A percentile compares a stretch with the other conserved stretches of the same genome.
phyloP scores from a whole-genome alignment of 1,140 invertebrate genomes.

The Drosophila nebulosa region DNA sequence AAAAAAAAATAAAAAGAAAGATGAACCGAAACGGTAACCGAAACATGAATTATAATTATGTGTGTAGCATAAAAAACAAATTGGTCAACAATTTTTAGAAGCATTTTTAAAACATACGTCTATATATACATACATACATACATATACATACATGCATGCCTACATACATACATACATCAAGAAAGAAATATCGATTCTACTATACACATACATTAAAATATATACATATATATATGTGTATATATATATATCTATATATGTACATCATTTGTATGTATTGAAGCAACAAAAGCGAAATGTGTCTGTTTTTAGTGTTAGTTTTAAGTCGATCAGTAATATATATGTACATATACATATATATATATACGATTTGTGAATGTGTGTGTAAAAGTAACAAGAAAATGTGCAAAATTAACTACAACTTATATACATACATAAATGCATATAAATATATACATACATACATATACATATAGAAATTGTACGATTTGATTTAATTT shows the following conservation, averaged over 20 bases:
- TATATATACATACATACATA: slow-evolving; percentile 29
- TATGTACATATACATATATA: background rate
- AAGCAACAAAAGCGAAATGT: slow-evolving; percentile 44
- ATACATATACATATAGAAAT: background rate
- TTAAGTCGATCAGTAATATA: slow-evolving; percentile 36
- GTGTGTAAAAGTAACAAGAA: slow-evolving; percentile 1
- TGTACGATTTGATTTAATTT: background rate
- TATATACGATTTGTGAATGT: background rate
- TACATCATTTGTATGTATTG: background rate
- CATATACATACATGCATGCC: slow-evolving; percentile 23
- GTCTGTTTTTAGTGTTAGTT: slow-evolving; percentile 76
- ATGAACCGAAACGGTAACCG: background rate
- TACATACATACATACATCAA: slow-evolving; percentile 25
- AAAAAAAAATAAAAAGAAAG: slow-evolving; percentile 29
- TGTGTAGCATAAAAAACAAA: slow-evolving; percentile 63
- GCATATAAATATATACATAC: background rate
- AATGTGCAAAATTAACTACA: slow-evolving; percentile 9
- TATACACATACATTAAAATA: slow-evolving; percentile 39
- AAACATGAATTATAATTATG: slow-evolving; percentile 32
- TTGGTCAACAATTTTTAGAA: slow-evolving; percentile 75
- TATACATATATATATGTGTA: slow-evolving; percentile 25
- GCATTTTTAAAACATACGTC: slow-evolving; percentile 68
- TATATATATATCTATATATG: slow-evolving; percentile 23
- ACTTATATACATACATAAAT: background rate
- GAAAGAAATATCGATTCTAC: background rate